phyloP scores from a whole-genome alignment of 2,797 vertebrate genomes.

The Macrochelys suwanniensis region DNA sequence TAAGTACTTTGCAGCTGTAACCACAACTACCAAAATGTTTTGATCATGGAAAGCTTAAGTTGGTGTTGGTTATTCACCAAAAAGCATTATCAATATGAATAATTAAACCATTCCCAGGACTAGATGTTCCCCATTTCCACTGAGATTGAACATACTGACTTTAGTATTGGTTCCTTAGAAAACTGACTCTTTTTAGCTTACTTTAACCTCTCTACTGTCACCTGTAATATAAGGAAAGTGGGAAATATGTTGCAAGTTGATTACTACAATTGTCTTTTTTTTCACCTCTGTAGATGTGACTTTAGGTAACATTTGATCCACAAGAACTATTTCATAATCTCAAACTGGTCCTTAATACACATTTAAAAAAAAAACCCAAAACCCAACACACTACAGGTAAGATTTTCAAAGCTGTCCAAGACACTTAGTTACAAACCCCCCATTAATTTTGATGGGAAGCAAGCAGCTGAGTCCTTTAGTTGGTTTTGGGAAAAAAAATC shows the following conservation, averaged over 20 bases:
- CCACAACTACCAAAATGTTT: slow-evolving; percentile 31
- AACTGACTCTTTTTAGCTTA: neutral
- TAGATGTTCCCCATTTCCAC: neutral
- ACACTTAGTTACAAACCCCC: neutral
- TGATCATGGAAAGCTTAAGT: neutral
- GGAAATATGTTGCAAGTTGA: neutral
- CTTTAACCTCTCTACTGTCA: neutral
- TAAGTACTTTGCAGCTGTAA: slow-evolving; percentile 28
- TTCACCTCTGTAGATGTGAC: slow-evolving; percentile 1
- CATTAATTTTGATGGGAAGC: neutral
- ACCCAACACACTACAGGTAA: neutral
- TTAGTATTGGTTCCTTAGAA: neutral
- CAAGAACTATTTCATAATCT: neutral
- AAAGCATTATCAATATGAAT: neutral
- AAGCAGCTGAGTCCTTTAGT: neutral
- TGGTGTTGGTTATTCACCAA: neutral
- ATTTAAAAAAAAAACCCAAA: neutral
- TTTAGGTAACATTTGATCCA: no score
- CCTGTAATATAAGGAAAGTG: neutral
- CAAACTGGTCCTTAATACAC: neutral
- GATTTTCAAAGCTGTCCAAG: neutral
- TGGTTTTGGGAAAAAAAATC: neutral
- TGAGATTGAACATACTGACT: neutral
- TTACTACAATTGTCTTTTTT: neutral
- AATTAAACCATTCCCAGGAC: neutral